These are phyloP conservation scores for Alviniconcha strummeri DNA, from an alignment of 2,888 invertebrate species.

Conservation along the genomic window DNA sequence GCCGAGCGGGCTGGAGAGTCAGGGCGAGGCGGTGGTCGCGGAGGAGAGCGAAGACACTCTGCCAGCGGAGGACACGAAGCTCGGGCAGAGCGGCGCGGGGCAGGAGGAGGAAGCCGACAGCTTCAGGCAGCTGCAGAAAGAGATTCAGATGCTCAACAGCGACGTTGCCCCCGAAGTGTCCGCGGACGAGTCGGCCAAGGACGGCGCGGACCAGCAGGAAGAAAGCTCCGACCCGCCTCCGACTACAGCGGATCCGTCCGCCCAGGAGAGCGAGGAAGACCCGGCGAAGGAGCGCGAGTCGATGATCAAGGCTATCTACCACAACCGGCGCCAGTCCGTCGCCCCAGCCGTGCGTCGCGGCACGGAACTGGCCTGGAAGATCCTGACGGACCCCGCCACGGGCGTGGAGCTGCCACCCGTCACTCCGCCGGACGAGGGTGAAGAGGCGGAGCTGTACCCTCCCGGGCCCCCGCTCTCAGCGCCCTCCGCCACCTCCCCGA, in stretches of 20 bases:
- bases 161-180: constrained; percentile 26
- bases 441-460: not conserved
- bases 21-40: not conserved
- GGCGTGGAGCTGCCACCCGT: not conserved
- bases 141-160: constrained; percentile 43
- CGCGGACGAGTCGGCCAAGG: not conserved
- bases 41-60: constrained; percentile 1
- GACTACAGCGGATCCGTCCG: not conserved
- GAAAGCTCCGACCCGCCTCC: not conserved
- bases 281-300: not conserved
- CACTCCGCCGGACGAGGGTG: not conserved
- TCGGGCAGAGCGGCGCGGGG: not conserved
- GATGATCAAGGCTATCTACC: constrained; percentile 41
- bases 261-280: not conserved
- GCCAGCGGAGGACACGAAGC: not conserved
- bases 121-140: constrained; percentile 45
- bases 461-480: not conserved
- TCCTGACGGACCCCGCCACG: constrained; percentile 49
- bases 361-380: constrained; percentile 62
- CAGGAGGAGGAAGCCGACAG: constrained; percentile 34
- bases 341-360: constrained; percentile 55
- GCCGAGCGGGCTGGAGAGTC: not conserved
- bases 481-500: not conserved
- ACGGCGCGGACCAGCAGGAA: not conserved
- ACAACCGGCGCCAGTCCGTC: constrained; percentile 47